These are phyloP conservation scores for Paralinhomoeus sp. DNA, from an alignment of 2,888 invertebrate genomes.

Conservation along the genomic window DNA sequence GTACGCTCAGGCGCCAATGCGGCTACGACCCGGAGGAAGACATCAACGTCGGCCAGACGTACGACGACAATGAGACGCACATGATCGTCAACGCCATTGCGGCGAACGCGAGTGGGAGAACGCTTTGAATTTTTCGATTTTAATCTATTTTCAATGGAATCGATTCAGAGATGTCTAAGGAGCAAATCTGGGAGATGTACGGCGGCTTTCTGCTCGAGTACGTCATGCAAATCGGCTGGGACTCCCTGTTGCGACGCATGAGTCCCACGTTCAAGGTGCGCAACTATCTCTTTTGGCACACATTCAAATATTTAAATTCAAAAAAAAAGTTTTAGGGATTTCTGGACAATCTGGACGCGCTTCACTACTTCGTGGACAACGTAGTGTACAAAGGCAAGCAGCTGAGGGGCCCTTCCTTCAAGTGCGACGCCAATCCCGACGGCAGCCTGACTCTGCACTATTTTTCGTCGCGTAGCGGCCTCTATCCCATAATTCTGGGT, in stretches of 20 bases:
- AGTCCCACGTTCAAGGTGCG: constrained; percentile 19
- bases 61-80: constrained; percentile 20
- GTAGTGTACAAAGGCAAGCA: constrained; percentile 5
- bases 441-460: constrained; percentile 73
- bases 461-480: constrained; percentile 73
- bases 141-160: background rate
- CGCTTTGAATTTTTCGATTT: background rate
- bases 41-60: constrained; percentile 21
- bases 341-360: constrained; percentile 80
- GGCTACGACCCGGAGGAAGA: constrained; percentile 6
- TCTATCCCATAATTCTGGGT: constrained; percentile 64
- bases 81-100: constrained; percentile 17
- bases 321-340: constrained; percentile 40
- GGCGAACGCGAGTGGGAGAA: constrained; percentile 12
- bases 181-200: constrained; percentile 22
- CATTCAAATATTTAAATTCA: too few species aligned
- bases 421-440: constrained; percentile 68
- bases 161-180: constrained; percentile 14
- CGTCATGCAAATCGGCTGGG: constrained; percentile 23
- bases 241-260: constrained; percentile 18
- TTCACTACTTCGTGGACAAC: constrained; percentile 37
- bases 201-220: constrained; percentile 21
- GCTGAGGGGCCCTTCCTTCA: constrained; percentile 49
- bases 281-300: too few species aligned
- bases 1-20: too few species aligned